Conservation (phyloP, 2,797 vertebrate genomes). For the Cirrhinus mrigala region DNA sequence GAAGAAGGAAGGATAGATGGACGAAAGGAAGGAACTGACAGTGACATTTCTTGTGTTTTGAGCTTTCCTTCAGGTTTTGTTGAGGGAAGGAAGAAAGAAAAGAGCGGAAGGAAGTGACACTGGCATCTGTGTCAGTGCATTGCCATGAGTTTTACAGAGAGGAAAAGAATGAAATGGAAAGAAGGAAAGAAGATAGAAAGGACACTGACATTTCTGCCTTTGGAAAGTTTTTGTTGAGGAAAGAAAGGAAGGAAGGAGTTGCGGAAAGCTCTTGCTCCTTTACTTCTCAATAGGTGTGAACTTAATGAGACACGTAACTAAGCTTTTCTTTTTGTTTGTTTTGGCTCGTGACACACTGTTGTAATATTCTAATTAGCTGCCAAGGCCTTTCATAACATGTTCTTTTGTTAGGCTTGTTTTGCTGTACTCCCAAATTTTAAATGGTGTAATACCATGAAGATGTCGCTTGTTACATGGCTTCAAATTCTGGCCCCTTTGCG, state of each 20-base stretch:
- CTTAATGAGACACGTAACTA: constrained; percentile 33
- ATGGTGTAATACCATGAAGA: background rate
- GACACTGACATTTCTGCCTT: background rate
- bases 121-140: constrained; percentile 5
- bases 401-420: constrained; percentile 9
- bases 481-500: background rate
- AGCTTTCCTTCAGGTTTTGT: constrained; percentile 15
- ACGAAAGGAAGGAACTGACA: background rate
- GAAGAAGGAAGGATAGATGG: background rate
- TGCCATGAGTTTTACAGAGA: background rate
- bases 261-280: background rate
- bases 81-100: background rate
- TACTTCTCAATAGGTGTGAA: constrained; percentile 8
- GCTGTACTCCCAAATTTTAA: background rate
- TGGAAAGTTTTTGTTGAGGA: background rate
- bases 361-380: constrained; percentile 28
- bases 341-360: background rate
- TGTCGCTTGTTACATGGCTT: background rate
- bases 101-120: background rate
- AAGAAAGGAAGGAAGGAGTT: background rate
- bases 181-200: background rate
- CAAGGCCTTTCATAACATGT: constrained; percentile 10
- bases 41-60: background rate
- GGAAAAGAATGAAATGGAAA: background rate
- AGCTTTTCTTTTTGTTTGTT: constrained; percentile 33